Base-by-base conservation (phyloP, 35 echinoderm and acorn worm species). In the Amphiura filiformis region DNA sequence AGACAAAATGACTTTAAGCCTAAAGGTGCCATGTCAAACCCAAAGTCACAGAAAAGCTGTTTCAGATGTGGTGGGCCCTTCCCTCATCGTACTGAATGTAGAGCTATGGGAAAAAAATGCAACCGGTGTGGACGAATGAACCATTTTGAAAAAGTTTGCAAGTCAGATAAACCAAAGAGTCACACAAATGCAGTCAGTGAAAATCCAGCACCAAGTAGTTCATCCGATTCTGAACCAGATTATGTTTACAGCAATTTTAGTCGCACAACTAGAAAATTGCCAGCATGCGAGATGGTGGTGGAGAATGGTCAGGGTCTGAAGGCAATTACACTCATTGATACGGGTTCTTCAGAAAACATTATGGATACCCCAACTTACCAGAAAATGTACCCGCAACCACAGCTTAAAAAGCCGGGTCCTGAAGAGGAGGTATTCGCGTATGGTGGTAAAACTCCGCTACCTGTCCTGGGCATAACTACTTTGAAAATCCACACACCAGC, bases 271-370 rank as follows among this genome's bases (percentile, higher is more conserved):
- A 36, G 32, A 20, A 86, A 47, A 86, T 34, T 75, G 35, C 31
- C 32, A 84, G 32, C 17, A 39, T 34, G 26, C 32, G 9, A 39
- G 20, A 15, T 49, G 39, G 31, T 34, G 22, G 38, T 84, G n/a
- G n/a, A n/a, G n/a, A 5, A 41, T 34, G 47, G 44, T 23, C 36
- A 84, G 15, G 32, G 26, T 70, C 61, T 23, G n/a, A n/a, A 70
- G 9, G 61, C 61, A 70, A 5, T 23, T 13, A 78, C 49, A 17
- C 15, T 88, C 38, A 89, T 89, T 36, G 88, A 89, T 31, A 64
- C 80, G 18, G 88, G 88, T 0, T 56, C 88, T 40, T 32, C 80
- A 0, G 88, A 83, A 17, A 90, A 90, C 39, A 33, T 84, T 13
- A 18, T 91, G 13, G 83, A 85, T 49, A 70, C 3, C 0, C 1